A percentile compares a stretch with the other conserved stretches of the same genome.
phyloP scores from a whole-genome alignment of 2,113 vertebrate species.

The Axis porcinus region DNA sequence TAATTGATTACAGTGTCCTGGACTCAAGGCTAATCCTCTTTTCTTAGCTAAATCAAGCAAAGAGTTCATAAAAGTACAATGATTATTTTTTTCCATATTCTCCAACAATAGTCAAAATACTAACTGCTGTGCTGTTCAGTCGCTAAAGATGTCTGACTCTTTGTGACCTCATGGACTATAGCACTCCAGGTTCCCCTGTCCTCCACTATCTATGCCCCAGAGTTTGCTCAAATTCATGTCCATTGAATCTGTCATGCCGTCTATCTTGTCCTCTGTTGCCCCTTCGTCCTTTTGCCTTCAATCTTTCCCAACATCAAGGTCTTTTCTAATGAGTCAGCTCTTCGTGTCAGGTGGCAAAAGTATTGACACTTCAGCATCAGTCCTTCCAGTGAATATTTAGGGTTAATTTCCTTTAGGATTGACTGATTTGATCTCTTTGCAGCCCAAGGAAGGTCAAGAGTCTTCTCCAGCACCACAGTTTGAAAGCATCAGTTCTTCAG shows the following conservation, averaged over 20 bases:
- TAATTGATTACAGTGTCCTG: neutral
- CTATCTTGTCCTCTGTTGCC: neutral
- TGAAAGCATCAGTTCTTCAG: neutral
- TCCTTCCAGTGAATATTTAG: neutral
- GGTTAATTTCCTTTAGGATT: neutral
- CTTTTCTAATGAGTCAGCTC: neutral
- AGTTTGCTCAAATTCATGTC: neutral
- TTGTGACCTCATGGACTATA: neutral
- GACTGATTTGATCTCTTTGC: neutral
- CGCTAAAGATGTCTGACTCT: neutral
- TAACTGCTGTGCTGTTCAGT: neutral
- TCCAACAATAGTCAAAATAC: neutral
- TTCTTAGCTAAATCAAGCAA: neutral
- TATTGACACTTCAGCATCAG: neutral
- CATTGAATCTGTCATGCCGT: neutral
- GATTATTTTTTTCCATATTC: neutral
- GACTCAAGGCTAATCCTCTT: neutral
- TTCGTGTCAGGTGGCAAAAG: neutral
- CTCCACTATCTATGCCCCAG: neutral
- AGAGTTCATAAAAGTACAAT: neutral
- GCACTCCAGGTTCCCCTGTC: neutral
- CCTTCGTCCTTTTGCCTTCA: neutral
- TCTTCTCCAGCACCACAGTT: neutral
- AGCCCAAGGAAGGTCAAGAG: neutral
- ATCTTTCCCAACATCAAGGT: neutral